A percentile compares a stretch with the other conserved stretches of the same genome.
These are phyloP conservation scores for Epicauta chinensis DNA, from an alignment of 1,140 invertebrate genomes.

Conservation along the genomic window DNA sequence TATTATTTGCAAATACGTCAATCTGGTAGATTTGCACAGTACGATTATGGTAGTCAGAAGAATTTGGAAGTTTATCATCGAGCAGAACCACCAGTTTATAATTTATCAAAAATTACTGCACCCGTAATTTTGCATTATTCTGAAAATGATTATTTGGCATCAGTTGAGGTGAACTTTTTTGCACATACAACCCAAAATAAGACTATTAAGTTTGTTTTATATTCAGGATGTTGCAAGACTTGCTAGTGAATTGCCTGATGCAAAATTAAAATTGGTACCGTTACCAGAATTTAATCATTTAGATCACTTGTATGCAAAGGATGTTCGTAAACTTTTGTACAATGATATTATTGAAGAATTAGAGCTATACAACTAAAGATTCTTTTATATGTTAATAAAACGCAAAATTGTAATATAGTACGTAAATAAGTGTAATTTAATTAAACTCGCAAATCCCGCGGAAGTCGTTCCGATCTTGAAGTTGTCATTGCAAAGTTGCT, in stretches of 20 bases:
- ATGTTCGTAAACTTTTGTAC: neutral
- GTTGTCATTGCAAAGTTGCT: no score
- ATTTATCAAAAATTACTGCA: constrained; percentile 44
- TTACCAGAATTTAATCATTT: neutral
- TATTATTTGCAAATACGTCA: neutral
- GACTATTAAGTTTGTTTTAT: no score
- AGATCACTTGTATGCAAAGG: neutral
- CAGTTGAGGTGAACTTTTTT: no score
- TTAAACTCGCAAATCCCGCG: no score
- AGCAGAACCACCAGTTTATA: constrained; percentile 48
- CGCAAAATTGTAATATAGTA: no score
- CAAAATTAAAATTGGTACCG: neutral
- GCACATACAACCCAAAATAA: no score
- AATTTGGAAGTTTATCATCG: constrained; percentile 43
- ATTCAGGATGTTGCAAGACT: no score
- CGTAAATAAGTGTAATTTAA: no score
- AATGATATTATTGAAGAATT: neutral
- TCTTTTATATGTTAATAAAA: no score
- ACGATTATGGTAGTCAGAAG: constrained; percentile 45
- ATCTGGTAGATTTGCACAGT: constrained; percentile 43
- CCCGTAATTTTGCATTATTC: constrained; percentile 34
- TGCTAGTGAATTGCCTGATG: neutral
- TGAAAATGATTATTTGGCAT: no score
- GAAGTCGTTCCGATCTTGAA: no score
- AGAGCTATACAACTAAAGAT: neutral